Conservation (phyloP, 2,797 vertebrate species). For the Hypotaenidia okinawae region DNA sequence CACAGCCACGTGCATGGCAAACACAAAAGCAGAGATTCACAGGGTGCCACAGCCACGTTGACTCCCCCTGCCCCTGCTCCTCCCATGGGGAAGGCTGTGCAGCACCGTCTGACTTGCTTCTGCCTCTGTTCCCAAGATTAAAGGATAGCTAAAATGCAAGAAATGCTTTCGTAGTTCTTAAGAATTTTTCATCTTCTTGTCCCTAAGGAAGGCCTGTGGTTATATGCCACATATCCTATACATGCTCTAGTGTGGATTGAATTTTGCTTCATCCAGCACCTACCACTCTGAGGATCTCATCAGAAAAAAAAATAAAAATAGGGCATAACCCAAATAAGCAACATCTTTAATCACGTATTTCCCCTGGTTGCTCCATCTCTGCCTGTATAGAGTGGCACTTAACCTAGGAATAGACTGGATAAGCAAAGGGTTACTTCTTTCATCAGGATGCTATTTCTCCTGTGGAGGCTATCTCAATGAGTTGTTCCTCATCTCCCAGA, state of each 20-base stretch:
- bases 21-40: neutral
- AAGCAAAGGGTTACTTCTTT: conserved; percentile 1
- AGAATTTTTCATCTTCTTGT: neutral
- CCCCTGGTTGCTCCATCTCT: neutral
- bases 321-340: neutral
- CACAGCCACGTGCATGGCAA: neutral
- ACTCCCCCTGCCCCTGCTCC: neutral
- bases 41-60: neutral
- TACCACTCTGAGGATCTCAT: neutral
- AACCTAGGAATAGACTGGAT: neutral
- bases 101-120: neutral
- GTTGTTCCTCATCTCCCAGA: neutral
- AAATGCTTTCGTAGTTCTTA: neutral
- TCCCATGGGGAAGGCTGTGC: neutral
- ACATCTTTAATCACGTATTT: neutral
- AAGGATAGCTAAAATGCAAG: neutral
- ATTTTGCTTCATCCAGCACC: neutral
- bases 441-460: neutral
- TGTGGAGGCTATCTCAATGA: neutral
- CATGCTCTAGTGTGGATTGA: neutral
- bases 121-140: neutral
- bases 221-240: neutral
- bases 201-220: neutral
- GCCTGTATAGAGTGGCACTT: neutral
- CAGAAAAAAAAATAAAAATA: neutral